Evolutionary conservation across 2,113 vertebrate genomes (phyloP).

Genomic region (Siniperca chuatsi): DNA sequence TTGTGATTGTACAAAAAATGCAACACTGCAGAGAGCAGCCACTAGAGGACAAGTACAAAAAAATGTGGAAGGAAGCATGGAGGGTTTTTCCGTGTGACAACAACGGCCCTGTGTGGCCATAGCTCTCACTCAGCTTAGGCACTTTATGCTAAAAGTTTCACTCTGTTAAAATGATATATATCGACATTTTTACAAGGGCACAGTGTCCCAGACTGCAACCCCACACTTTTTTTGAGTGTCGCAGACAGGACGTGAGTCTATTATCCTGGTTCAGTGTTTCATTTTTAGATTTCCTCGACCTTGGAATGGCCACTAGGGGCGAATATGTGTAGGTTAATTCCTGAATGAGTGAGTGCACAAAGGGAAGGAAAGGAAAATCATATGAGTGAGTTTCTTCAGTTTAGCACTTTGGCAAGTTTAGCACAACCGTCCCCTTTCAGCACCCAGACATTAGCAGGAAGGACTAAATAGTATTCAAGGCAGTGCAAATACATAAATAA

Average conservation of each 20-base stretch:
- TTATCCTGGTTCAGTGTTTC: background rate
- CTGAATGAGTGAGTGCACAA: background rate
- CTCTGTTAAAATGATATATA: constrained; percentile 17
- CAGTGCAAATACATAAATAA: background rate
- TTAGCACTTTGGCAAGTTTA: background rate
- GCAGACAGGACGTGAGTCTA: background rate
- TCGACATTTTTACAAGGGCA: constrained; percentile 8
- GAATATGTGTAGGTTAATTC: background rate
- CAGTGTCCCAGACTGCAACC: background rate
- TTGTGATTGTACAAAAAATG: background rate
- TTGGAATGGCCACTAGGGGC: background rate
- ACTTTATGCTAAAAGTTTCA: background rate
- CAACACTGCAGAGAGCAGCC: background rate
- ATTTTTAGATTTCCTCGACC: background rate
- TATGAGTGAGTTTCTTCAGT: background rate
- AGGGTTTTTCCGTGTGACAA: background rate
- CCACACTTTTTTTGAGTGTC: background rate
- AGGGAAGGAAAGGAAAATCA: background rate
- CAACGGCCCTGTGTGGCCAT: background rate
- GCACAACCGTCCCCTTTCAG: background rate
- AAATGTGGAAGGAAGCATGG: background rate
- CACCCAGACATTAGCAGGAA: background rate
- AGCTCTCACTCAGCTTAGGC: constrained; percentile 8
- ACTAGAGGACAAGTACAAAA: constrained; percentile 1
- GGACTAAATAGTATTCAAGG: background rate